Evolutionary conservation across 1,140 invertebrate genomes (phyloP).

Genomic region (Phocides pigmalion): DNA sequence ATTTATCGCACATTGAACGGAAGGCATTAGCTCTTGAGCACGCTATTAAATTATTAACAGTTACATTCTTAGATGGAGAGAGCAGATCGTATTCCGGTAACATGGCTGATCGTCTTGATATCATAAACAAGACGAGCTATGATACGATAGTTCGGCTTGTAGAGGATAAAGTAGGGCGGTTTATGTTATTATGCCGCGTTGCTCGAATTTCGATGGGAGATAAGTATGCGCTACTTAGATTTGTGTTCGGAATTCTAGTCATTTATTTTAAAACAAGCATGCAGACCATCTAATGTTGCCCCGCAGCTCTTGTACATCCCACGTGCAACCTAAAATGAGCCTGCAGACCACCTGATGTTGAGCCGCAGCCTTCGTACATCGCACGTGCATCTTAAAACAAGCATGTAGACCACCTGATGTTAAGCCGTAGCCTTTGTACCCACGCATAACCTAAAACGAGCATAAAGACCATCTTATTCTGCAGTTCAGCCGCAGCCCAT

Average conservation of each 20-base stretch:
- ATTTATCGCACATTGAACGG: slow-evolving; percentile 32
- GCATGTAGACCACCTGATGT: no score
- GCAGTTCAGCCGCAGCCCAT: no score
- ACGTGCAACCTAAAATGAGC: no score
- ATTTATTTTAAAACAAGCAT: no score
- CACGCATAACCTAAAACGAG: no score
- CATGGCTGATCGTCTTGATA: slow-evolving; percentile 26
- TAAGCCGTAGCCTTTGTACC: no score
- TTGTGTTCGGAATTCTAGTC: background rate
- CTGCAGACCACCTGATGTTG: no score
- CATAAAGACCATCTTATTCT: no score
- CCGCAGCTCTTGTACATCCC: no score
- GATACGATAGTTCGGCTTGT: background rate
- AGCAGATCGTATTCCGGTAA: slow-evolving; percentile 30
- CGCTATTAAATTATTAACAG: slow-evolving; percentile 32
- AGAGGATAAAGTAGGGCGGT: slow-evolving; percentile 12
- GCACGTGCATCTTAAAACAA: no score
- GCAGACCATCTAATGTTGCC: no score
- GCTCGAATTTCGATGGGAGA: slow-evolving; percentile 3
- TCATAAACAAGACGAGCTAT: slow-evolving; percentile 30
- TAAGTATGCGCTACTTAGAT: slow-evolving; percentile 8
- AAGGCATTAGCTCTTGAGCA: slow-evolving; percentile 26
- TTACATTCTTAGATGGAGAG: slow-evolving; percentile 26
- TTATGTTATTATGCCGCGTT: slow-evolving; percentile 5
- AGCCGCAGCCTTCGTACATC: no score